Percentiles rank a stretch among this genome's conserved stretches.
These are phyloP conservation scores for Diabrotica balteata DNA, from an alignment of 2,888 invertebrate genomes.

Conservation along the genomic window DNA sequence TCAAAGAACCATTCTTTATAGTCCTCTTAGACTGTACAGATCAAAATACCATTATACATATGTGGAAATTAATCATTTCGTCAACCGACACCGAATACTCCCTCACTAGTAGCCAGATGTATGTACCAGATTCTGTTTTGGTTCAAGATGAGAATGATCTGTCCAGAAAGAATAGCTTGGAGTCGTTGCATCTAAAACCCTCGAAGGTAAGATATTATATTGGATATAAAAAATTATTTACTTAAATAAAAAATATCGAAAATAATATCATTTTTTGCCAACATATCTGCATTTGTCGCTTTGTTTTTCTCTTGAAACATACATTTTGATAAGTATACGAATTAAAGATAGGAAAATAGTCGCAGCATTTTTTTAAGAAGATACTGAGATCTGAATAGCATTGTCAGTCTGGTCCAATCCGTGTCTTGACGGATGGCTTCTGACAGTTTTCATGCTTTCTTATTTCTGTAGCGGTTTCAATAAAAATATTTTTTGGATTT, in stretches of 20 bases:
- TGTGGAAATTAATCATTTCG: slow-evolving; percentile 94
- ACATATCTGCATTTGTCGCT: no score
- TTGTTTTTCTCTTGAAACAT: no score
- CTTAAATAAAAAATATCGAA: no score
- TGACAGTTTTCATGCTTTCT: no score
- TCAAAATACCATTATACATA: slow-evolving; percentile 87
- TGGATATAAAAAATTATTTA: neutral
- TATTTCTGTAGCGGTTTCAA: no score
- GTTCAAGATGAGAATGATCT: slow-evolving; percentile 82
- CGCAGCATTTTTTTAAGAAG: no score
- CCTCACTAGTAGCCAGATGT: slow-evolving; percentile 80
- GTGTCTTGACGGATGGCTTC: no score
- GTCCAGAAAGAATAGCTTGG: slow-evolving; percentile 58
- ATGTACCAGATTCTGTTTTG: slow-evolving; percentile 85
- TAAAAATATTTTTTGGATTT: neutral
- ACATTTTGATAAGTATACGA: no score
- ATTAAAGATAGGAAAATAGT: no score
- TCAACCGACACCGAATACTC: slow-evolving; percentile 64
- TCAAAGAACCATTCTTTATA: slow-evolving; percentile 95
- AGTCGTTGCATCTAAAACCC: slow-evolving; percentile 60
- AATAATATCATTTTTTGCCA: no score
- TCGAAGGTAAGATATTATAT: slow-evolving; percentile 47
- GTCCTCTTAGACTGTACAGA: slow-evolving; percentile 89
- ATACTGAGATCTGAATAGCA: no score
- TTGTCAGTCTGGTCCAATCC: no score